Base-by-base conservation (phyloP, 2,888 invertebrate genomes). In the Elaeidobius kamerunicus region DNA sequence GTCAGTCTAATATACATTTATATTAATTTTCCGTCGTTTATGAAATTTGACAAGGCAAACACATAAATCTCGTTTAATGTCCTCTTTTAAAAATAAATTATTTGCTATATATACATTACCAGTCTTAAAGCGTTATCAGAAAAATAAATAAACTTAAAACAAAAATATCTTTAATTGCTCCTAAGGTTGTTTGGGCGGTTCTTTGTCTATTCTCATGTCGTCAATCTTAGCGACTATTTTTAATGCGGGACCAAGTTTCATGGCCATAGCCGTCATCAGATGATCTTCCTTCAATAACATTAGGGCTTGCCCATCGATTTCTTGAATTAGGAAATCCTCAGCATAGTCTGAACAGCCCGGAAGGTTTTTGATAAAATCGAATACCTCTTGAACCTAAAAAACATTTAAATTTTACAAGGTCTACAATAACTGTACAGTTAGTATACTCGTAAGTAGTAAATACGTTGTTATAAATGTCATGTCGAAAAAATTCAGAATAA, bases 141-240 rank as follows among this genome's bases (percentile, higher is more conserved):
- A 46, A 35, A 43, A 43, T 36, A 36, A 46, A 46, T 36, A 28
- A 45, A 27, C 35, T 23, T 39, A 19, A 40, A 30, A 28, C 11
- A 46, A 40, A 32, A 9, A n/a, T n/a, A n/a, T n/a, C n/a, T n/a
- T n/a, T n/a, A n/a, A n/a, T n/a, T n/a, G n/a, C n/a, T 12, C 17
- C 60, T 64, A 65, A 52, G 60, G 63, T 50, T 69, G 70, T 62
- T 71, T 71, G 1, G 70, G 70, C 3, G 70, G 71, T 49, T 74
- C 81, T 62, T 72, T 76, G 59, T 85, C 86, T 2, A 84, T 80
- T 30, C 87, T 78, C 79, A 92, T 85, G 1, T 86, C 81, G 69
- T 92, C 90, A 54, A 96, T 94, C 72, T 88, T 87, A 35, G 92
- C 91, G 62, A 94, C 94, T 52, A 97, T 93, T 75, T 97, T 97